Evolutionary conservation across 1,140 invertebrate species (phyloP).

Genomic region (Prorops nasuta): DNA sequence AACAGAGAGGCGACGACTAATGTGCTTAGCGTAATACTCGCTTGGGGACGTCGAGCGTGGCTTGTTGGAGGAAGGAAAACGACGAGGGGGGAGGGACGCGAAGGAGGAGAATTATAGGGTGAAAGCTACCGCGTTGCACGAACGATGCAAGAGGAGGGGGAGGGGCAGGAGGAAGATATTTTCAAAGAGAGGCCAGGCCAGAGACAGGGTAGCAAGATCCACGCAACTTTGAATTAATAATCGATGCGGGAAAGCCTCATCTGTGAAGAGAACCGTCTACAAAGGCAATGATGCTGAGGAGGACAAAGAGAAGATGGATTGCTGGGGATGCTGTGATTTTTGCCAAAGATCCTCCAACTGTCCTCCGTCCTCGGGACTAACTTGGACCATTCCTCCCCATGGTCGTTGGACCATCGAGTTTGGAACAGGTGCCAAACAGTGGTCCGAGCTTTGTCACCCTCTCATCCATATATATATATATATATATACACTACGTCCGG

Average conservation of each 20-base stretch:
- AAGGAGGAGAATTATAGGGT: not conserved
- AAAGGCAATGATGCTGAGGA: too few species aligned
- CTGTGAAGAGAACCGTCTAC: too few species aligned
- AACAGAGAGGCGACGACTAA: slow-evolving; percentile 30
- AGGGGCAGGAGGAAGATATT: not conserved
- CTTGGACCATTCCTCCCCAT: slow-evolving; percentile 28
- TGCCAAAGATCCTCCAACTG: too few species aligned
- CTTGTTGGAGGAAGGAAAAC: not conserved
- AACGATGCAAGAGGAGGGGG: slow-evolving; percentile 3
- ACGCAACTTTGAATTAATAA: slow-evolving; percentile 29
- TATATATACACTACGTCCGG: too few species aligned
- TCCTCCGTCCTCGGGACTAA: too few species aligned
- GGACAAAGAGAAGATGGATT: too few species aligned
- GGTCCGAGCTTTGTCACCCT: slow-evolving; percentile 11
- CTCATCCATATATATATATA: too few species aligned
- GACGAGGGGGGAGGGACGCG: not conserved
- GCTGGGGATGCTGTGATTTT: too few species aligned
- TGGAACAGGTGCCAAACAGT: slow-evolving; percentile 6
- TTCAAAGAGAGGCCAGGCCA: not conserved
- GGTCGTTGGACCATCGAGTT: slow-evolving; percentile 22
- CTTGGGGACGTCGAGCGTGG: slow-evolving; percentile 14
- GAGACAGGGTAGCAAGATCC: not conserved
- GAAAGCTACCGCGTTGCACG: slow-evolving; percentile 1
- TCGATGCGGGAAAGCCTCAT: slow-evolving; percentile 13
- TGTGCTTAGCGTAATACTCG: slow-evolving; percentile 35